Conservation (phyloP, 2,113 vertebrate species). For the Oreochromis niloticus region DNA sequence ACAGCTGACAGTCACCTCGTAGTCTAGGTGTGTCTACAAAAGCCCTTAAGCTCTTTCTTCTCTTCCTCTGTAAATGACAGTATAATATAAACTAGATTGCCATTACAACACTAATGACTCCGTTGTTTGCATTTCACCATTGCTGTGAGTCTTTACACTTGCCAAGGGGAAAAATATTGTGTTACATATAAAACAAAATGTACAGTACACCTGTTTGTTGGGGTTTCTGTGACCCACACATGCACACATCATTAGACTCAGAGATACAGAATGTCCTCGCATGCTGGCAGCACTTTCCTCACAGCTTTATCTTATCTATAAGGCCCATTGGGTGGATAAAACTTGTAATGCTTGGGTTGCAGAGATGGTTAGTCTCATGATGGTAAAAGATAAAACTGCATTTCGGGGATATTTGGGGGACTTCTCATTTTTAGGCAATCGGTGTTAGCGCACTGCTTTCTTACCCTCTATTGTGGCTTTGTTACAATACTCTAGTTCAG, state of each 20-base stretch:
- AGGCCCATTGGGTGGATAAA: neutral
- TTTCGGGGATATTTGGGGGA: neutral
- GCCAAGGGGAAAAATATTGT: neutral
- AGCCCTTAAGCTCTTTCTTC: neutral
- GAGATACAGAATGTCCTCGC: neutral
- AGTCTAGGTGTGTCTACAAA: neutral
- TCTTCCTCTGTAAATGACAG: neutral
- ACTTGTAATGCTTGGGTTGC: neutral
- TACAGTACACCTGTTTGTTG: neutral
- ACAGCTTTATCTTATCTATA: constrained; percentile 38
- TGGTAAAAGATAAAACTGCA: neutral
- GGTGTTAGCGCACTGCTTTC: neutral
- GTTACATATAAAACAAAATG: neutral
- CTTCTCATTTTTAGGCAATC: neutral
- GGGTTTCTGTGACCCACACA: neutral
- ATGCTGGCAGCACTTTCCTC: constrained; percentile 7
- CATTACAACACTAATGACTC: neutral
- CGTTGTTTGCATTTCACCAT: neutral
- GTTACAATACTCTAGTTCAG: neutral
- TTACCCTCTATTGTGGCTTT: neutral
- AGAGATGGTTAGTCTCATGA: neutral
- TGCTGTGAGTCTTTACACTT: neutral
- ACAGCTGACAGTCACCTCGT: neutral
- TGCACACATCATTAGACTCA: neutral
- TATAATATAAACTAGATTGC: neutral